These are phyloP conservation scores for Unio delphinus DNA, from an alignment of 2,888 invertebrate species.

Conservation along the genomic window DNA sequence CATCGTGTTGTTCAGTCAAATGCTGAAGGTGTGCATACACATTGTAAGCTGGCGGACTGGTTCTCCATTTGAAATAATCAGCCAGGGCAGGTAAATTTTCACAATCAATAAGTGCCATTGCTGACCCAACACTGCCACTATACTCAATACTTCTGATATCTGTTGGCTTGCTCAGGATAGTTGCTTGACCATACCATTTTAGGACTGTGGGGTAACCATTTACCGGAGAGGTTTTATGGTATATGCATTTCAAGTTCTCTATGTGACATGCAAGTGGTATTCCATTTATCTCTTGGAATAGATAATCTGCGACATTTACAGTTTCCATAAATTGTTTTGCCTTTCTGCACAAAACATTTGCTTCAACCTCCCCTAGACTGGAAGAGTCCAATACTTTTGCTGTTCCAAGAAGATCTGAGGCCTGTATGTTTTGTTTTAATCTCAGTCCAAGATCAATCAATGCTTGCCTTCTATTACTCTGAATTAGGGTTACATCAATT, in stretches of 20 bases:
- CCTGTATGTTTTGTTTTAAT: slow-evolving; percentile 5
- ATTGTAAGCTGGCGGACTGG: slow-evolving; percentile 1
- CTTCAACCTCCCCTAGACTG: background rate
- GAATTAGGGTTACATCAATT: background rate
- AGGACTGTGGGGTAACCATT: slow-evolving; percentile 5
- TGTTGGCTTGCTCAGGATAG: slow-evolving; percentile 10
- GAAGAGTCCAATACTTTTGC: slow-evolving; percentile 8
- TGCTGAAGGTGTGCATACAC: slow-evolving; percentile 11
- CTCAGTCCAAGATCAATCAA: slow-evolving; percentile 16
- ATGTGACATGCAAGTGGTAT: background rate
- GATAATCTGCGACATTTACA: background rate
- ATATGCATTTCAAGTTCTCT: slow-evolving; percentile 11
- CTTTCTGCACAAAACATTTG: background rate
- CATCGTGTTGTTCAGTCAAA: no score
- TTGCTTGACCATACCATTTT: slow-evolving; percentile 6
- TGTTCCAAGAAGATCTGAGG: slow-evolving; percentile 11
- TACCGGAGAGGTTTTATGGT: background rate
- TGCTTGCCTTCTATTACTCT: background rate
- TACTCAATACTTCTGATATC: slow-evolving; percentile 10
- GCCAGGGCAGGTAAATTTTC: background rate
- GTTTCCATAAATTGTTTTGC: background rate
- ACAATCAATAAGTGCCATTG: slow-evolving; percentile 12
- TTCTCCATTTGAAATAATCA: slow-evolving; percentile 6
- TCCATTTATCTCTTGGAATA: background rate
- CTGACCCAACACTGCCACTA: slow-evolving; percentile 15